Percentiles rank a stretch among this genome's conserved stretches.
phyloP scores from a whole-genome alignment of 2,113 vertebrate species.

The Peromyscus polionotus region DNA sequence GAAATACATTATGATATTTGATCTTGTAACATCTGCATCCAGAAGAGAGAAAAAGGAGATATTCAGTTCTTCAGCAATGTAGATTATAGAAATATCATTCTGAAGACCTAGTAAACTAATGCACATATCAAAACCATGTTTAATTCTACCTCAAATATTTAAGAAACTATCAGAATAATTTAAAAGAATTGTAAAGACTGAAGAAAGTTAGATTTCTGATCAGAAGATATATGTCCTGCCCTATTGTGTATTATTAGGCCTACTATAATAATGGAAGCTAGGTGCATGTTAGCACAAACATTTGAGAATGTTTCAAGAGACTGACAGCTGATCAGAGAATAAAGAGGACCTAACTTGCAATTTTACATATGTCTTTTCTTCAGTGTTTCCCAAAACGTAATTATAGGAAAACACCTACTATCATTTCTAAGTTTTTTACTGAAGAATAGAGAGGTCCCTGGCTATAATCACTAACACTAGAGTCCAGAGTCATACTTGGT shows the following conservation, averaged over 20 bases:
- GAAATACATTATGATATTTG: neutral
- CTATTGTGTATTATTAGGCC: neutral
- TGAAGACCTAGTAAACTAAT: neutral
- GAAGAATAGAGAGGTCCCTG: neutral
- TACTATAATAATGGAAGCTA: neutral
- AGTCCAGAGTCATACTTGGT: neutral
- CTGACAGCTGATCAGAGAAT: neutral
- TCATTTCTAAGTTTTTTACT: neutral
- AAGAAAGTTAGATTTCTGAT: neutral
- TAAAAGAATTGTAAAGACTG: neutral
- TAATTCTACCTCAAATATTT: neutral
- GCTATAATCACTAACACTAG: neutral
- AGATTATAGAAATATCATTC: neutral
- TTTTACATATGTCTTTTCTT: neutral
- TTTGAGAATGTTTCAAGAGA: neutral
- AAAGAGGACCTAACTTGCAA: neutral
- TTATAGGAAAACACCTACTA: neutral
- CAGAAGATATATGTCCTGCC: neutral
- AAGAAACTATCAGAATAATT: too few relatives aligned
- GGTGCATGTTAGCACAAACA: neutral
- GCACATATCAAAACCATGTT: neutral
- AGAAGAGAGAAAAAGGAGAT: neutral
- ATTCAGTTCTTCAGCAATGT: neutral
- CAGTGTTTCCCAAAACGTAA: too few relatives aligned
- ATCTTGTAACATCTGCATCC: neutral